Evolutionary conservation across 2,797 vertebrate species (phyloP).

Genomic region (Poeciliopsis turneri): DNA sequence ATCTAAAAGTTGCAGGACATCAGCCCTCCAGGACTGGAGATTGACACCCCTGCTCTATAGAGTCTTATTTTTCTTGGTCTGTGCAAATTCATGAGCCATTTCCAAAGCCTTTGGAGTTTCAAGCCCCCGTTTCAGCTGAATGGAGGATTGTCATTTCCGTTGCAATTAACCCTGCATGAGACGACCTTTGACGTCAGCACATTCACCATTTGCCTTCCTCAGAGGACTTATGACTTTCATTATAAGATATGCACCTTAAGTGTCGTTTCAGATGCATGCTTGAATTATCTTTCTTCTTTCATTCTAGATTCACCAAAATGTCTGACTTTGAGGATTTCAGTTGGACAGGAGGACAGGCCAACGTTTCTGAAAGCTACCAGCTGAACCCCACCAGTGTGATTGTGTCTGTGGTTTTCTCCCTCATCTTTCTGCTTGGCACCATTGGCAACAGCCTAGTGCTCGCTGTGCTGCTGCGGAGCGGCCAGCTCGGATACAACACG

Average conservation of each 20-base stretch:
- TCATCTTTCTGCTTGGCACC: slow-evolving; percentile 89
- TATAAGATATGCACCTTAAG: not conserved
- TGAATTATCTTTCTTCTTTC: slow-evolving; percentile 5
- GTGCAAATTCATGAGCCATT: not conserved
- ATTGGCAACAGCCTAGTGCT: slow-evolving; percentile 90
- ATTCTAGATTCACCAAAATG: slow-evolving; percentile 72
- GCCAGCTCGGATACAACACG: slow-evolving; percentile 88
- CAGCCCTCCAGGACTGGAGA: too few species aligned
- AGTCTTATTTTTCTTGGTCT: slow-evolving; percentile 2
- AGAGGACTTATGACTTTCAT: not conserved
- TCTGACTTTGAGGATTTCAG: slow-evolving; percentile 84
- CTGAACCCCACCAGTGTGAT: slow-evolving; percentile 86
- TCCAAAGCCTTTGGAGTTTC: slow-evolving; percentile 18
- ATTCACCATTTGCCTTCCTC: not conserved
- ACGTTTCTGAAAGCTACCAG: slow-evolving; percentile 83
- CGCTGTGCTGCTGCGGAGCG: slow-evolving; percentile 85
- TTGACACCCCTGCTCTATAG: slow-evolving; percentile 14
- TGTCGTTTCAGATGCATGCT: not conserved
- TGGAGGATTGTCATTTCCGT: slow-evolving; percentile 13
- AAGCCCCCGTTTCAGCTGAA: not conserved
- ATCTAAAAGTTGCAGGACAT: too few species aligned
- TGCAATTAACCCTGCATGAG: slow-evolving; percentile 17
- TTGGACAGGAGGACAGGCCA: slow-evolving; percentile 74
- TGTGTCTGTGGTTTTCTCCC: slow-evolving; percentile 88
- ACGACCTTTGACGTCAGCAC: slow-evolving; percentile 3